Conservation (phyloP, 2,113 vertebrate genomes). For the Collichthys lucidus region DNA sequence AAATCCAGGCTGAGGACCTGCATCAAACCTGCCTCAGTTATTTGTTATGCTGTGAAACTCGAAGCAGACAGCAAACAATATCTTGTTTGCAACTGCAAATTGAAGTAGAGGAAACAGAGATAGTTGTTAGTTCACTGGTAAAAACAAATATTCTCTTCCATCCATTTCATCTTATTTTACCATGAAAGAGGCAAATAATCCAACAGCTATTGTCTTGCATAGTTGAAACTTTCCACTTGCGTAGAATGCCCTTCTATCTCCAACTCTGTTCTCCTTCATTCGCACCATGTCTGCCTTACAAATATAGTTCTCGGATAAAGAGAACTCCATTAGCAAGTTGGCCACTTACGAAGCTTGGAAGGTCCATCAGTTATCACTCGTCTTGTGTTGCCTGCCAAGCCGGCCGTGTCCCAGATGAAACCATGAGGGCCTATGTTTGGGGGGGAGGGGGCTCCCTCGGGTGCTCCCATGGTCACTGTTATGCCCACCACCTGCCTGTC, state of each 20-base stretch:
- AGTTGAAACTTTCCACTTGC: conserved; percentile 52
- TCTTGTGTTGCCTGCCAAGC: conserved; percentile 80
- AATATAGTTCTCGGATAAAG: conserved; percentile 85
- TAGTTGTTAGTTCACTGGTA: background rate
- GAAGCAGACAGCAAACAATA: conserved; percentile 1
- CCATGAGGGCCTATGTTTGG: conserved; percentile 72
- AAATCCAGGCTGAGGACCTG: conserved; percentile 6
- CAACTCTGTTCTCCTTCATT: conserved; percentile 79
- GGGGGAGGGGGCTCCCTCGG: conserved; percentile 51
- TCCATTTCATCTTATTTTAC: conserved; percentile 36
- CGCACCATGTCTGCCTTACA: conserved; percentile 78
- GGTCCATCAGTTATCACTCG: conserved; percentile 83
- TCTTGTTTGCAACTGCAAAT: conserved; percentile 1
- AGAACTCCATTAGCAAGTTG: conserved; percentile 83
- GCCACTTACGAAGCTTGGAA: conserved; percentile 78
- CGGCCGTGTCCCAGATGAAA: conserved; percentile 70
- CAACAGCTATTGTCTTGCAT: conserved; percentile 44
- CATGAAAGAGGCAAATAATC: conserved; percentile 14
- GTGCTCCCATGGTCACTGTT: conserved; percentile 66
- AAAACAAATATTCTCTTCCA: background rate
- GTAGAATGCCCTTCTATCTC: conserved; percentile 49
- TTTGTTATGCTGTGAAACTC: conserved; percentile 1
- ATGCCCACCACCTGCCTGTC: conserved; percentile 81
- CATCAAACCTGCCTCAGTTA: conserved; percentile 1
- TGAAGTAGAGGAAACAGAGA: conserved; percentile 46